phyloP scores from a whole-genome alignment of 2,797 vertebrate genomes.

The Darevskia nairensis region DNA sequence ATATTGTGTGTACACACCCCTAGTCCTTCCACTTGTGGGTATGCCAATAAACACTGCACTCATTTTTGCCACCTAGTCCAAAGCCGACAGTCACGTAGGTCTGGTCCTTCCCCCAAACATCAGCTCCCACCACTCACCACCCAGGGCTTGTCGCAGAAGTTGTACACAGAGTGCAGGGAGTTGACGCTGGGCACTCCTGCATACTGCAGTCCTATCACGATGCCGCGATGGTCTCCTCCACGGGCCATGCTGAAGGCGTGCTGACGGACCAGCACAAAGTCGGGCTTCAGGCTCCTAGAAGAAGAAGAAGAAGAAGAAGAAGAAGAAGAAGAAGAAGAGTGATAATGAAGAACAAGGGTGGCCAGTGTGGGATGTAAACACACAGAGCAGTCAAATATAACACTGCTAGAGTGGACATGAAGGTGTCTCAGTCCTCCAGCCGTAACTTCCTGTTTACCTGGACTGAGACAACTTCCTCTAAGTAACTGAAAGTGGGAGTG shows the following conservation, averaged over 20 bases:
- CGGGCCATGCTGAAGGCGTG: slow-evolving; percentile 94
- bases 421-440: no score
- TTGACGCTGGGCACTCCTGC: slow-evolving; percentile 90
- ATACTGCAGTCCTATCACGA: slow-evolving; percentile 92
- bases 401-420: no score
- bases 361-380: no score
- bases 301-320: neutral
- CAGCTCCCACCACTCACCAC: slow-evolving; percentile 81
- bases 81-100: neutral
- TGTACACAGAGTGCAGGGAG: slow-evolving; percentile 92
- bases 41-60: neutral
- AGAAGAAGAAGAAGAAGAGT: no score
- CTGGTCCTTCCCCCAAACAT: neutral
- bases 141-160: slow-evolving; percentile 96
- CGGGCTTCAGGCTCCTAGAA: slow-evolving; percentile 88
- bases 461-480: no score
- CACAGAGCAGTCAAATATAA: no score
- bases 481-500: no score
- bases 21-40: neutral
- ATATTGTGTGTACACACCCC: no score
- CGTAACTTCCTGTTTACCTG: no score
- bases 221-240: slow-evolving; percentile 90
- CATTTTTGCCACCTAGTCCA: neutral
- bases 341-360: neutral
- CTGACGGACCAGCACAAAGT: slow-evolving; percentile 92